Percentiles rank a stretch among this genome's conserved stretches.
These are phyloP conservation scores for Malacosoma neustria DNA, from an alignment of 2,888 invertebrate species.

Conservation along the genomic window DNA sequence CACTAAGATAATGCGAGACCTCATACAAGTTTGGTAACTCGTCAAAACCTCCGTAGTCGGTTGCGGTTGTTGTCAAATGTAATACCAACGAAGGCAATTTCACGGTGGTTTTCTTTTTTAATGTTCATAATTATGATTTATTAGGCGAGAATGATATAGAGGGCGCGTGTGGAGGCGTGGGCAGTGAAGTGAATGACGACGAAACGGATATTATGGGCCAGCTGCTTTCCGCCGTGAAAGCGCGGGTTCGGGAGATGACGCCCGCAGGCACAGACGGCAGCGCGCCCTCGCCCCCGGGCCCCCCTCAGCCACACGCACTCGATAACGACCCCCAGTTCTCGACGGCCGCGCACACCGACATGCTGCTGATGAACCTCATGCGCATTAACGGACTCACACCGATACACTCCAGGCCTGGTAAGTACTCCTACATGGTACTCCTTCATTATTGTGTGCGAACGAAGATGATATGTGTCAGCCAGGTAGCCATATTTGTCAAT, in stretches of 20 bases:
- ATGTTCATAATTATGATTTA: too few relatives aligned
- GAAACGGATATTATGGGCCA: slow-evolving; percentile 43
- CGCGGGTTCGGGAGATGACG: slow-evolving; percentile 26
- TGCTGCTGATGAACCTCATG: slow-evolving; percentile 61
- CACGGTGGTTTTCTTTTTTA: too few relatives aligned
- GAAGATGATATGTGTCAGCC: too few relatives aligned
- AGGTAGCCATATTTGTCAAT: too few relatives aligned
- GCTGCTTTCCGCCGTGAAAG: slow-evolving; percentile 43
- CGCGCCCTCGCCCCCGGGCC: slow-evolving; percentile 28
- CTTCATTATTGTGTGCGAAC: too few relatives aligned
- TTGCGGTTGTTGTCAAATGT: too few relatives aligned
- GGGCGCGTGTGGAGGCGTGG: slow-evolving; percentile 29
- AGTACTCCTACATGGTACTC: slow-evolving; percentile 14
- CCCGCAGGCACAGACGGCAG: slow-evolving; percentile 14
- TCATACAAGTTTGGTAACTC: too few relatives aligned
- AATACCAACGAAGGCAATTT: too few relatives aligned
- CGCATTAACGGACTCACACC: slow-evolving; percentile 56
- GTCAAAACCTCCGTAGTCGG: too few relatives aligned
- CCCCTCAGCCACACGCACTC: slow-evolving; percentile 7
- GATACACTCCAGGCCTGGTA: slow-evolving; percentile 37
- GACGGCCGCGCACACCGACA: slow-evolving; percentile 54
- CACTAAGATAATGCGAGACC: too few relatives aligned
- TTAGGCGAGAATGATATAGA: slow-evolving; percentile 67
- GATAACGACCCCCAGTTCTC: slow-evolving; percentile 48
- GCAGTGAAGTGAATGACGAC: slow-evolving; percentile 13